These are phyloP conservation scores for Drosophila melanica DNA, from an alignment of 1,140 invertebrate species.

Conservation along the genomic window DNA sequence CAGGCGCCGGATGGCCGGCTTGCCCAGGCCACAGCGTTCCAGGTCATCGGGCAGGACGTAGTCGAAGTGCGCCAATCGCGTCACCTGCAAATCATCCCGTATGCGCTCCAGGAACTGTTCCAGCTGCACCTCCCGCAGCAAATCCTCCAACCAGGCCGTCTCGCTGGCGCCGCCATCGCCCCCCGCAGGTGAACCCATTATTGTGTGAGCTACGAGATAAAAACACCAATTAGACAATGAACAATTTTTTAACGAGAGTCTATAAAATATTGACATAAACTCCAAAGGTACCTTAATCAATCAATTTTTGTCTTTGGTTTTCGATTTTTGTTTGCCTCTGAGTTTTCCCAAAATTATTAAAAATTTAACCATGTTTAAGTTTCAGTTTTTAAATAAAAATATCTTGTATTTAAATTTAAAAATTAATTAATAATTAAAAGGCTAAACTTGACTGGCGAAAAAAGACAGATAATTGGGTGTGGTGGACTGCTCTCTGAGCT, in stretches of 20 bases:
- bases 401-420: too few relatives aligned
- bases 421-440: too few relatives aligned
- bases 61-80: slow-evolving; percentile 96
- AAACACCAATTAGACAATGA: background rate
- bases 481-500: too few relatives aligned
- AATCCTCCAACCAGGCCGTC: slow-evolving; percentile 91
- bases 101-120: slow-evolving; percentile 96
- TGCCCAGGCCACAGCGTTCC: slow-evolving; percentile 96
- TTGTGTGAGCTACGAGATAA: background rate
- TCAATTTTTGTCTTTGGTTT: too few relatives aligned
- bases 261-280: background rate
- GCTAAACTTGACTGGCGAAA: too few relatives aligned
- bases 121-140: slow-evolving; percentile 95
- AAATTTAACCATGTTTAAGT: too few relatives aligned
- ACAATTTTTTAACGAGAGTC: background rate
- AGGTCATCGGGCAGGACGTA: slow-evolving; percentile 97
- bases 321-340: too few relatives aligned
- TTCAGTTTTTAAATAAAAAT: too few relatives aligned
- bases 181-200: slow-evolving; percentile 50
- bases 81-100: slow-evolving; percentile 96
- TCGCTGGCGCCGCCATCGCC: slow-evolving; percentile 65
- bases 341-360: too few relatives aligned
- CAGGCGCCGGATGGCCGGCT: slow-evolving; percentile 94
- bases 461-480: too few relatives aligned
- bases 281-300: too few relatives aligned